Evolutionary conservation across 2,888 invertebrate species (phyloP), one percentile per base, ranked within the genome.

Genomic region (Archaeoteleia sp.): DNA sequence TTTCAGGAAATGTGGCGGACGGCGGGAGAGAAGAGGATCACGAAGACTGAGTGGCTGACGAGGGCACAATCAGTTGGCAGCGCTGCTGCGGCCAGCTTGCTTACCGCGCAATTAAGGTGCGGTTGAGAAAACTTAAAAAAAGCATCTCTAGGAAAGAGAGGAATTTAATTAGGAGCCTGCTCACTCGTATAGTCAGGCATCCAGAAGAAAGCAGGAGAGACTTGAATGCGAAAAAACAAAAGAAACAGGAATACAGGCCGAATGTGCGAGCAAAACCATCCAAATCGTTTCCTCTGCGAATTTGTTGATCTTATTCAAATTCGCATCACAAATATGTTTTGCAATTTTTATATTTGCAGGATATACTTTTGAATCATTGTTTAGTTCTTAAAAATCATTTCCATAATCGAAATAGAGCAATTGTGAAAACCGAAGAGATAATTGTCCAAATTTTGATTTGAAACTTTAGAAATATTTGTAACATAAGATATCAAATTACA

Each of bases 121-220:
- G 81, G 80, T 83, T 82, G 82, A 82, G 80, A 73, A 82, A 82
- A 81, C 80, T 79, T 80, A 61, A 72, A 74, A 77, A 70, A 70
- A 71, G 67, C 66, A 75, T 77, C 77, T 74, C 74, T 77, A 78
- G 80, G 77, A 82, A 82, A 82, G 76, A 82, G 81, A 77, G 78
- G 81, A 82, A 83, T 83, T 83, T 83, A 83, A 83, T 83, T 83
- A 83, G 81, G 79, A 82, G 67, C 63, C 76, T 70, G 74, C 75
- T 72, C 78, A 78, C 81, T 82, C 73, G 74, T 80, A 72, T 77
- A 78, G 74, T 71, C 82, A 78, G 74, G 76, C 75, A 82, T 66
- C 79, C 78, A 77, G 82, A 78, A 82, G 79, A 75, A 77, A 80
- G 75, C 67, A 60, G 67, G 62, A 53, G 55, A 45, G 46, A 55